phyloP scores from a whole-genome alignment of 2,797 vertebrate genomes.

The Xyrichtys novacula region DNA sequence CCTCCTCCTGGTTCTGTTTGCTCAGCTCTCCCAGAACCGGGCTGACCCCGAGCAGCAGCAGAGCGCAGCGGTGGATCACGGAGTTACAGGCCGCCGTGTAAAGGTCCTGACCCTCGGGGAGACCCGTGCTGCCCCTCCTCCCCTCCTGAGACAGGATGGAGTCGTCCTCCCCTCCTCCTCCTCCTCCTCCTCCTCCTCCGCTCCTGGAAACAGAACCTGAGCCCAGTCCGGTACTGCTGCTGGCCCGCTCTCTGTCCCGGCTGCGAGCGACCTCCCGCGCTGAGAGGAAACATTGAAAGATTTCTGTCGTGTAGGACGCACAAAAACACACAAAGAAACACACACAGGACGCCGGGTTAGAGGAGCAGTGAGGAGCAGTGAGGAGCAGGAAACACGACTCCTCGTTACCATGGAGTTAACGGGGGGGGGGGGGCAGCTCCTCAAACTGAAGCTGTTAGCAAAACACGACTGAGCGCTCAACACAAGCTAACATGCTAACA shows the following conservation, averaged over 20 bases:
- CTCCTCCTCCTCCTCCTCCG: slow-evolving; percentile 63
- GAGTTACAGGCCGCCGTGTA: slow-evolving; percentile 98
- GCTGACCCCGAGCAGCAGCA: slow-evolving; percentile 94
- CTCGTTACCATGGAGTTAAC: too few relatives aligned
- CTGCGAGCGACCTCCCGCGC: slow-evolving; percentile 95
- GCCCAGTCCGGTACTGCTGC: slow-evolving; percentile 79
- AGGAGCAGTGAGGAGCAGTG: too few relatives aligned
- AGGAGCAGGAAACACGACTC: too few relatives aligned
- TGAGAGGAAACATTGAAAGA: slow-evolving; percentile 99
- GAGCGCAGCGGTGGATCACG: slow-evolving; percentile 95
- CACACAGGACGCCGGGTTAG: slow-evolving; percentile 78
- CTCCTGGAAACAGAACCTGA: slow-evolving; percentile 79
- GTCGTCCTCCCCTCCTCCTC: slow-evolving; percentile 82
- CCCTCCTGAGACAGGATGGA: slow-evolving; percentile 87
- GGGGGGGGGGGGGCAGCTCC: too few relatives aligned
- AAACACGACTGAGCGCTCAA: too few relatives aligned
- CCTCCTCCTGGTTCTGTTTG: slow-evolving; percentile 88
- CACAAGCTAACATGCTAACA: too few relatives aligned
- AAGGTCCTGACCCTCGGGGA: slow-evolving; percentile 94
- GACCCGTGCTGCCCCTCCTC: slow-evolving; percentile 87
- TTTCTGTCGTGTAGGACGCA: slow-evolving; percentile 92
- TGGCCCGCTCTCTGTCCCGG: slow-evolving; percentile 91
- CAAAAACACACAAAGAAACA: slow-evolving; percentile 51
- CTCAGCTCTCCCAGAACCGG: slow-evolving; percentile 89
- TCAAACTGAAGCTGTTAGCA: too few relatives aligned